These are phyloP conservation scores for Lomographa bimaculata DNA, from an alignment of 2,888 invertebrate genomes.

Conservation along the genomic window DNA sequence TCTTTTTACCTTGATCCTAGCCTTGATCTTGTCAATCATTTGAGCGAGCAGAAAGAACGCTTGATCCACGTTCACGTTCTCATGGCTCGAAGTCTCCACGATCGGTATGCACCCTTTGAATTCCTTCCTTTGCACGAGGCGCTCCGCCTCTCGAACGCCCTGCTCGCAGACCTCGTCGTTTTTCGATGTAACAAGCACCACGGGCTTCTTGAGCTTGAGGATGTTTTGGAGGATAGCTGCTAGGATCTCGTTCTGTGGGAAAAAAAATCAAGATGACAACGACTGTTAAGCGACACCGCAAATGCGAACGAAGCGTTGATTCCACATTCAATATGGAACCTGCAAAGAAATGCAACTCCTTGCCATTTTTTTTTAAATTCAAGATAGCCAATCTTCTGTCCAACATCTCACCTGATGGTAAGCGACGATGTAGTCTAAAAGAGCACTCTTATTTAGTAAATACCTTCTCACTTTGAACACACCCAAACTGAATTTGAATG, in stretches of 20 bases:
- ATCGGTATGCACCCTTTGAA: conserved; percentile 94
- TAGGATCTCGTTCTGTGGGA: conserved; percentile 86
- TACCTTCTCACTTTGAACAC: too few species aligned
- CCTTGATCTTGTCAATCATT: conserved; percentile 95
- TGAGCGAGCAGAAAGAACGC: conserved; percentile 96
- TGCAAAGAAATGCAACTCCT: too few species aligned
- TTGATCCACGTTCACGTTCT: conserved; percentile 97
- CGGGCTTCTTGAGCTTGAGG: conserved; percentile 96
- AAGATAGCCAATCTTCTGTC: too few species aligned
- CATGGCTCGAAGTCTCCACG: conserved; percentile 97
- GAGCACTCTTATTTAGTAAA: too few species aligned
- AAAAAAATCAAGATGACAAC: background rate
- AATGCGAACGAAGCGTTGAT: too few species aligned
- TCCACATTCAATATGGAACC: too few species aligned
- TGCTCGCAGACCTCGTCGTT: conserved; percentile 96
- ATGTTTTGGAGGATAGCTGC: conserved; percentile 93
- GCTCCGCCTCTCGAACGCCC: conserved; percentile 94
- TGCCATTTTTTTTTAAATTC: too few species aligned
- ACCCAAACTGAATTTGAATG: too few species aligned
- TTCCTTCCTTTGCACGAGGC: conserved; percentile 93
- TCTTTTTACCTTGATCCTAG: conserved; percentile 84
- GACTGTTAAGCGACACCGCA: too few species aligned
- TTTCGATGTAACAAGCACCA: conserved; percentile 97
- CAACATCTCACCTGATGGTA: too few species aligned
- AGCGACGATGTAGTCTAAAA: too few species aligned